Conservation (phyloP, 2,113 vertebrate genomes). For the Odobenus rosmarus region DNA sequence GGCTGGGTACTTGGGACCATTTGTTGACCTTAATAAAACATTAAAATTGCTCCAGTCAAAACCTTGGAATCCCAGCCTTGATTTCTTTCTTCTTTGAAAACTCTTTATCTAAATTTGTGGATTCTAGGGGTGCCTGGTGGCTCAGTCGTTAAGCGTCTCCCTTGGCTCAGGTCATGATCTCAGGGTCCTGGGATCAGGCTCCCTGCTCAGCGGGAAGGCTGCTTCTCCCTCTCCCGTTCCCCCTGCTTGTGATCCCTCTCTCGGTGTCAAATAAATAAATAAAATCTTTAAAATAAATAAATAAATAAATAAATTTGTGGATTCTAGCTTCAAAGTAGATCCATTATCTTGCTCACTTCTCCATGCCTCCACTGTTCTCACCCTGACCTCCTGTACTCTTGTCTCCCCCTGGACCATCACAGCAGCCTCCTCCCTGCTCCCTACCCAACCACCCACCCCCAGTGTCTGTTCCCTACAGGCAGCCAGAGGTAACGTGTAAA, state of each 20-base stretch:
- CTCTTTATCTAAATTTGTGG: not conserved
- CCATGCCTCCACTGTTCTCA: not conserved
- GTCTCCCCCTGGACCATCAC: not conserved
- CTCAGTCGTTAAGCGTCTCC: too few species aligned
- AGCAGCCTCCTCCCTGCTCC: not conserved
- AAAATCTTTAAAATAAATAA: not conserved
- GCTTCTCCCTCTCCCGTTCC: too few species aligned
- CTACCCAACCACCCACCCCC: too few species aligned
- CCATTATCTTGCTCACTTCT: not conserved
- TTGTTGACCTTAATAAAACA: slow-evolving; percentile 12
- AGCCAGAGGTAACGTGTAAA: not conserved
- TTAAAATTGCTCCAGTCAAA: not conserved
- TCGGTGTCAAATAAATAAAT: too few species aligned
- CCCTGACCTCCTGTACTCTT: too few species aligned
- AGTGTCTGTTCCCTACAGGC: not conserved
- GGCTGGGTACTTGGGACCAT: not conserved
- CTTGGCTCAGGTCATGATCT: too few species aligned
- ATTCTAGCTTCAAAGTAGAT: not conserved
- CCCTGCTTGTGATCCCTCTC: too few species aligned
- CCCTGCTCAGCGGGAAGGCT: too few species aligned
- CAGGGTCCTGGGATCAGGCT: too few species aligned
- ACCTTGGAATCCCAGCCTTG: not conserved
- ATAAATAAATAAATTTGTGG: not conserved
- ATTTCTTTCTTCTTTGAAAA: not conserved
- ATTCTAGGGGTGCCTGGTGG: not conserved